phyloP scores from a whole-genome alignment of 2,797 vertebrate genomes.

The Tolypeutes matacus region DNA sequence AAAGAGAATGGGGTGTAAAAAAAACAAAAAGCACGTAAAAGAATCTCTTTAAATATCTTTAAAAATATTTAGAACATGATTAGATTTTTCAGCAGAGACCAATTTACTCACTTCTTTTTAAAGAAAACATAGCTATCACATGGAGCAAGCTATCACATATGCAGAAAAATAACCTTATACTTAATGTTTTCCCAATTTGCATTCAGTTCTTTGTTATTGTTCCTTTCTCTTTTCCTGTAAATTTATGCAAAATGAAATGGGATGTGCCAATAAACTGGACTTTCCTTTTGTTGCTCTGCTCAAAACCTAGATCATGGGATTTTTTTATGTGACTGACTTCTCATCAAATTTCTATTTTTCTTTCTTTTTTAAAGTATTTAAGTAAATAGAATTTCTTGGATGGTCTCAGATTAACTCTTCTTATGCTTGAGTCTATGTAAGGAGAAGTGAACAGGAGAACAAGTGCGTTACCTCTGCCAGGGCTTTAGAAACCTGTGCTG shows the following conservation, averaged over 20 bases:
- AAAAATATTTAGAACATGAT: not conserved
- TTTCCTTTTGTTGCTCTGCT: not conserved
- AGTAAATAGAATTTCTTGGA: not conserved
- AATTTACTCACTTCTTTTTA: not conserved
- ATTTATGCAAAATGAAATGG: not conserved
- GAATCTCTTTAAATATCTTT: conserved; percentile 15
- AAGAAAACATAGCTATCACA: not conserved
- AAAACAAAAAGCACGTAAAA: not conserved
- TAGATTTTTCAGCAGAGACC: not conserved
- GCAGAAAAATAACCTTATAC: not conserved
- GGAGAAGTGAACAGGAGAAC: not conserved
- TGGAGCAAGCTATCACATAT: not conserved
- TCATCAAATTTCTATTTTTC: not conserved
- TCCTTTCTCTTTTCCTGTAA: not conserved
- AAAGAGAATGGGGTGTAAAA: not conserved
- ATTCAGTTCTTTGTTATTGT: not conserved
- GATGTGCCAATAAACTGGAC: not conserved
- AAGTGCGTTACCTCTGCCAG: not conserved
- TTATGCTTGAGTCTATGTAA: not conserved
- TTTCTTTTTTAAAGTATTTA: not conserved
- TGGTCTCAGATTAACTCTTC: not conserved
- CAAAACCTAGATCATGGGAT: not conserved
- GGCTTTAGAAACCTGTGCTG: not conserved
- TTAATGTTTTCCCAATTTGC: not conserved
- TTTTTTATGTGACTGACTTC: not conserved